These are phyloP conservation scores for Rachycentron canadum DNA, from an alignment of 2,797 vertebrate species.

Conservation along the genomic window DNA sequence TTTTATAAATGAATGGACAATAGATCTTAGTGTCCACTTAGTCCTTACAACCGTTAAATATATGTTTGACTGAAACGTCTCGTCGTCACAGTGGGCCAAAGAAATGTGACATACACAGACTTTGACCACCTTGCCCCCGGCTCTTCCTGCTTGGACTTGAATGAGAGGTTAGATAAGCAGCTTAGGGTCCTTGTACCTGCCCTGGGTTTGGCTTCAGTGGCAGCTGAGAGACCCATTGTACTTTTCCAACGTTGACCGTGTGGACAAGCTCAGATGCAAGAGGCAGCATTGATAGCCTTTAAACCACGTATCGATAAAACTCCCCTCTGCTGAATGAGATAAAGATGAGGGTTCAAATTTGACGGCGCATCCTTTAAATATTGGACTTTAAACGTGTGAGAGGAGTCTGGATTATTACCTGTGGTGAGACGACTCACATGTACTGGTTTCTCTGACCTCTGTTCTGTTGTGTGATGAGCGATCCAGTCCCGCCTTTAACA, in stretches of 20 bases:
- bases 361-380: not conserved
- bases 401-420: not conserved
- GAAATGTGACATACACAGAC: not conserved
- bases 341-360: not conserved
- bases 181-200: not conserved
- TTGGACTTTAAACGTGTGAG: too few relatives aligned
- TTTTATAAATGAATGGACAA: not conserved
- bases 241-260: not conserved
- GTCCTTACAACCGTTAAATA: too few relatives aligned
- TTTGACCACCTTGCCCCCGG: not conserved
- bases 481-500: not conserved
- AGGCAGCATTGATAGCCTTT: not conserved
- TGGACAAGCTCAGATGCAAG: not conserved
- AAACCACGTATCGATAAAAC: not conserved
- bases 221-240: not conserved
- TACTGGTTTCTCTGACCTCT: not conserved
- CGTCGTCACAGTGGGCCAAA: not conserved
- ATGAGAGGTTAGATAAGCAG: not conserved
- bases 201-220: not conserved
- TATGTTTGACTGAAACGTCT: not conserved
- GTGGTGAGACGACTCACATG: not conserved
- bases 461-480: not conserved
- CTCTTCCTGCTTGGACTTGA: constrained; percentile 1
- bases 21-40: not conserved
- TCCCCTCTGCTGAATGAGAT: not conserved